These are phyloP conservation scores for Austrofundulus limnaeus DNA, from an alignment of 2,113 vertebrate species.

Conservation along the genomic window DNA sequence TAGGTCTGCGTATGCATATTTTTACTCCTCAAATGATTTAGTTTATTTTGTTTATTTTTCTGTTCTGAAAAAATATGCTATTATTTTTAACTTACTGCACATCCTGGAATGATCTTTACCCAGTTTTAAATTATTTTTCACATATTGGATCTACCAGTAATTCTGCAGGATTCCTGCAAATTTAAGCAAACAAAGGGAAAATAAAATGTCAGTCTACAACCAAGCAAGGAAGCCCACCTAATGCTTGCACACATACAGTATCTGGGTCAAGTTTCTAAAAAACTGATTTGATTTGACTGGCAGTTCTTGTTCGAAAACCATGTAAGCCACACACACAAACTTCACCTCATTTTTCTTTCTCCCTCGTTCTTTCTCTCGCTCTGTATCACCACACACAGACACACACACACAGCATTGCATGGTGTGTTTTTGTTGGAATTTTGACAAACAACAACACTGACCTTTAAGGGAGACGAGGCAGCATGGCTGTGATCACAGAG, in stretches of 20 bases:
- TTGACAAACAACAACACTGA: constrained; percentile 83
- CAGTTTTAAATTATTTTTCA: not conserved
- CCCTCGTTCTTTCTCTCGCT: constrained; percentile 22
- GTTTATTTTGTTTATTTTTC: too few species aligned
- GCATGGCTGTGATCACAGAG: constrained; percentile 79
- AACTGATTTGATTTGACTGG: constrained; percentile 47
- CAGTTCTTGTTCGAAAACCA: constrained; percentile 45
- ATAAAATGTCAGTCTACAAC: not conserved
- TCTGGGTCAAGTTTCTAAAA: constrained; percentile 20
- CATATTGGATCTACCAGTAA: too few species aligned
- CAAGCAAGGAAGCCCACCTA: constrained; percentile 5
- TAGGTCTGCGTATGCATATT: too few species aligned
- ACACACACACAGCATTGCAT: constrained; percentile 62
- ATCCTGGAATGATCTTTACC: not conserved
- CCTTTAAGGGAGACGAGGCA: constrained; percentile 81
- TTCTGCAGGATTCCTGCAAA: not conserved
- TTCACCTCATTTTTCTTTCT: constrained; percentile 15
- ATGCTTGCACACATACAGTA: not conserved
- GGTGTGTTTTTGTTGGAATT: constrained; percentile 77
- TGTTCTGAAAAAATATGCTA: too few species aligned
- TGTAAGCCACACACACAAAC: constrained; percentile 32
- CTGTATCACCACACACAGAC: constrained; percentile 27
- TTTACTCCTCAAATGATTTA: too few species aligned
- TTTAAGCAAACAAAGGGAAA: constrained; percentile 5
- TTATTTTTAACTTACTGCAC: not conserved